Evolutionary conservation across 1,140 invertebrate genomes (phyloP).

Genomic region (Atta cephalotes): DNA sequence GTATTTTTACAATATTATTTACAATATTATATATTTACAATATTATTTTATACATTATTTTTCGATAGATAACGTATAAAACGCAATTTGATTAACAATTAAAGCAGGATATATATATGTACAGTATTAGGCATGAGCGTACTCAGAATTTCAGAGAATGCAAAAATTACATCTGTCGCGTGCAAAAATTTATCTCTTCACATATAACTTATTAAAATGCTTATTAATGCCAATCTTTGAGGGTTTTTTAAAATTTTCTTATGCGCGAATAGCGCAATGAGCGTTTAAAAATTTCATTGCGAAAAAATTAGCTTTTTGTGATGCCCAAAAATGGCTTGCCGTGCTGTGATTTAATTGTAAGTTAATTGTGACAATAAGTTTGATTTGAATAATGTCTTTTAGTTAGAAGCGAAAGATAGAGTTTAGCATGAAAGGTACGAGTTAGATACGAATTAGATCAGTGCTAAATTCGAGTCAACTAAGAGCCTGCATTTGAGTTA

Average conservation of each 20-base stretch:
- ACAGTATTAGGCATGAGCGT: neutral
- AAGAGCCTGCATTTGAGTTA: conserved; percentile 32
- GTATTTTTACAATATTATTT: conserved; percentile 25
- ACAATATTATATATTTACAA: neutral
- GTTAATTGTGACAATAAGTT: conserved; percentile 48
- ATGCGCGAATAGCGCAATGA: no score
- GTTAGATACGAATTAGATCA: conserved; percentile 52
- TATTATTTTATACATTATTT: neutral
- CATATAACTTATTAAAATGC: no score
- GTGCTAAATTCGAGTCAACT: conserved; percentile 31
- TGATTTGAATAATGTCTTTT: conserved; percentile 42
- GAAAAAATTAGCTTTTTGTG: neutral
- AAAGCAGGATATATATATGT: neutral
- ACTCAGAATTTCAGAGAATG: no score
- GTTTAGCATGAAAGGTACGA: conserved; percentile 31
- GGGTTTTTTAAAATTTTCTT: no score
- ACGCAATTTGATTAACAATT: neutral
- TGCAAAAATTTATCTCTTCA: no score
- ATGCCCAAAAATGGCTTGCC: neutral
- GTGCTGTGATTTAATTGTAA: conserved; percentile 18
- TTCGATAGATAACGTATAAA: neutral
- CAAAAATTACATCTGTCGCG: no score
- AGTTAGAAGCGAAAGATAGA: neutral
- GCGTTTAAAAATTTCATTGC: no score
- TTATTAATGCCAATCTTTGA: no score